These are phyloP conservation scores for Pseudotriccus pelzelni DNA, from an alignment of 2,797 vertebrate genomes.

Conservation along the genomic window DNA sequence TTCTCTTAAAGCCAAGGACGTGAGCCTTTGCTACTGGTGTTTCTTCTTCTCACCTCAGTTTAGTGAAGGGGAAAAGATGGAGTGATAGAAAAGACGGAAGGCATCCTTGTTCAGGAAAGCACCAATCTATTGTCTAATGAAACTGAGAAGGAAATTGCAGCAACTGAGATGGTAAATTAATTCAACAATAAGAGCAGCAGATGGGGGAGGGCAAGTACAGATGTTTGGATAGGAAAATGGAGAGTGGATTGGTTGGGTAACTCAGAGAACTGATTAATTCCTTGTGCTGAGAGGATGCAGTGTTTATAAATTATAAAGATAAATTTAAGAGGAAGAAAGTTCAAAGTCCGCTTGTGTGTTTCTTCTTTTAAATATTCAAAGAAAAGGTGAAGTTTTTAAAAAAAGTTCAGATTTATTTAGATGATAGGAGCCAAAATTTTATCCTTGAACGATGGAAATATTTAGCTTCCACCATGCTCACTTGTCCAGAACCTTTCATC, in stretches of 20 bases:
- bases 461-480: neutral
- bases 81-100: neutral
- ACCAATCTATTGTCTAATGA: neutral
- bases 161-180: neutral
- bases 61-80: neutral
- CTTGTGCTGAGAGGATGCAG: neutral
- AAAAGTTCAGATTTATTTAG: neutral
- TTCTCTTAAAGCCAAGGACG: neutral
- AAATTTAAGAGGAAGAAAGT: neutral
- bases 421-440: neutral
- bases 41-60: neutral
- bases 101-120: neutral
- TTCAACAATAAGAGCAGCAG: neutral
- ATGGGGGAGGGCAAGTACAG: neutral
- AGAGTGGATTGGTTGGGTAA: neutral
- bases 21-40: neutral
- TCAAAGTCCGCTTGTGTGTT: neutral
- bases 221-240: constrained; percentile 16
- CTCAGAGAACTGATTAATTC: neutral
- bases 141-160: constrained; percentile 24
- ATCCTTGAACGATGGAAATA: neutral
- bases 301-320: neutral
- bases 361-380: neutral
- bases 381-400: neutral
- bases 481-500: neutral